These are phyloP conservation scores for Coranthus polyacanthus DNA, from an alignment of 2,797 vertebrate species.

Conservation along the genomic window DNA sequence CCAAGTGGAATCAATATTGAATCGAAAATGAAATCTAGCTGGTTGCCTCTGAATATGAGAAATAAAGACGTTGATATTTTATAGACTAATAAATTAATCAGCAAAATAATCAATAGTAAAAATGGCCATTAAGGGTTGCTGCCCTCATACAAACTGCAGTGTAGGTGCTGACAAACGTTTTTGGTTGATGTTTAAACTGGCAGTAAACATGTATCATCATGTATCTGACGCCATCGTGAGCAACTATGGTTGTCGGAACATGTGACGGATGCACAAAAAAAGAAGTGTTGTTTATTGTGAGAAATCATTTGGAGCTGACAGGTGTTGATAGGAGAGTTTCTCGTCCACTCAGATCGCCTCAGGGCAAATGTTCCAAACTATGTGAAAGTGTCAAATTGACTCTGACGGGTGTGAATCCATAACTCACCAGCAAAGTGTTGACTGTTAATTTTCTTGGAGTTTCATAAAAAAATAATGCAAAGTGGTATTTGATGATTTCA, in stretches of 20 bases:
- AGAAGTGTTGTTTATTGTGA: neutral
- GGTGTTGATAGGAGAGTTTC: conserved; percentile 21
- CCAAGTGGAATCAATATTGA: too few species aligned
- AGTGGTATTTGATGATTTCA: neutral
- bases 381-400: conserved; percentile 10
- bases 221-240: neutral
- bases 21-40: too few species aligned
- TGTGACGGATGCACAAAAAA: neutral
- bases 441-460: neutral
- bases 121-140: too few species aligned
- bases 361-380: conserved; percentile 12
- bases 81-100: too few species aligned
- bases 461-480: neutral
- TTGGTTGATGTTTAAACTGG: neutral
- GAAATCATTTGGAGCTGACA: conserved; percentile 10
- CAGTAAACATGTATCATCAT: too few species aligned
- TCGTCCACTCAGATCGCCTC: conserved; percentile 3
- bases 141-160: too few species aligned
- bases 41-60: too few species aligned
- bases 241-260: neutral
- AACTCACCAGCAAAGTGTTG: neutral
- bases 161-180: neutral
- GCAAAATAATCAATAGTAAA: too few species aligned
- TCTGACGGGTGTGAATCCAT: conserved; percentile 38
- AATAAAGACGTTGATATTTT: too few species aligned